phyloP scores from a whole-genome alignment of 2,113 vertebrate species.

The Xiphophorus maculatus region DNA sequence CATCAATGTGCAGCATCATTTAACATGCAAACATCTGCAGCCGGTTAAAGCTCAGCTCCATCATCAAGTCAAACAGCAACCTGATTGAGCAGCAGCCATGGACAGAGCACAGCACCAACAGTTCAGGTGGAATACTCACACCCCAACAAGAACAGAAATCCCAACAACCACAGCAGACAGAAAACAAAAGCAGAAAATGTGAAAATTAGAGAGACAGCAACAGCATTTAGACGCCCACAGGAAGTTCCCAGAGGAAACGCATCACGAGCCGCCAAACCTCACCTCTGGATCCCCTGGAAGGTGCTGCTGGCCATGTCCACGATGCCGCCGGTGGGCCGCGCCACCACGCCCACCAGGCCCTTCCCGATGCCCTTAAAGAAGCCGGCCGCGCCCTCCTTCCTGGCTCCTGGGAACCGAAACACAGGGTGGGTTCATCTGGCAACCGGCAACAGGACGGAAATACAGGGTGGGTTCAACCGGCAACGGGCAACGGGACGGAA shows the following conservation, averaged over 20 bases:
- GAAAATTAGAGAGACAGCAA: constrained; percentile 64
- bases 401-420: constrained; percentile 82
- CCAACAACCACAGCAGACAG: too few species aligned
- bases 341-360: constrained; percentile 93
- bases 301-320: constrained; percentile 98
- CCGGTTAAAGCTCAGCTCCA: too few species aligned
- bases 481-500: too few species aligned
- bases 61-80: neutral
- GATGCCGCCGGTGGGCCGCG: constrained; percentile 92
- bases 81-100: neutral
- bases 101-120: constrained; percentile 35
- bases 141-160: constrained; percentile 40
- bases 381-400: constrained; percentile 94
- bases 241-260: neutral
- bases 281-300: constrained; percentile 95
- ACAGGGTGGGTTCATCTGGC: too few species aligned
- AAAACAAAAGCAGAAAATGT: constrained; percentile 39
- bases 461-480: too few species aligned
- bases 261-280: too few species aligned
- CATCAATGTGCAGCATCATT: constrained; percentile 34
- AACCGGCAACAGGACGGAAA: too few species aligned
- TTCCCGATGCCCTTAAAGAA: constrained; percentile 99
- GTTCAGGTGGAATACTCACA: constrained; percentile 65
- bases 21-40: constrained; percentile 41
- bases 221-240: constrained; percentile 31